Percentiles rank a stretch among this genome's conserved stretches.
Conservation (phyloP, 2,888 invertebrate species). For the Lomographa bimaculata region DNA sequence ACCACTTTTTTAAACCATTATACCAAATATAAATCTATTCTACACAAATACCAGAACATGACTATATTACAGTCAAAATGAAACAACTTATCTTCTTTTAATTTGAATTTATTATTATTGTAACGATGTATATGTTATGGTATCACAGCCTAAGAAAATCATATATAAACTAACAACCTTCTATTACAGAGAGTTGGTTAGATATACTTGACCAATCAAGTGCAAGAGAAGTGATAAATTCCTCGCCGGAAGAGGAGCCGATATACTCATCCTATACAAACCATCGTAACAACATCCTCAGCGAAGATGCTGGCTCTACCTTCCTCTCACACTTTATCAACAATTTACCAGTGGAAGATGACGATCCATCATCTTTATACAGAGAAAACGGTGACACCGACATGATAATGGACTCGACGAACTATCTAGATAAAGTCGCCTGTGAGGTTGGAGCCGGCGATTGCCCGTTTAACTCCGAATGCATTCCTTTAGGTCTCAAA, state of each 20-base stretch:
- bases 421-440: slow-evolving; percentile 74
- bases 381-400: slow-evolving; percentile 67
- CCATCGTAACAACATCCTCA: slow-evolving; percentile 54
- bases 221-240: slow-evolving; percentile 61
- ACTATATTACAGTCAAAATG: no score
- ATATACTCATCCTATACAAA: slow-evolving; percentile 64
- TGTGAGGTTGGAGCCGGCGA: slow-evolving; percentile 85
- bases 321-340: slow-evolving; percentile 69
- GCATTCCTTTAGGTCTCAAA: slow-evolving; percentile 81
- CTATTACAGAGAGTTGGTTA: slow-evolving; percentile 74
- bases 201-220: slow-evolving; percentile 74
- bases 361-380: slow-evolving; percentile 60
- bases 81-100: no score
- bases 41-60: no score
- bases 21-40: no score
- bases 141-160: no score
- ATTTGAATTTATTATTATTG: no score
- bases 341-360: slow-evolving; percentile 69
- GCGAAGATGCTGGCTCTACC: slow-evolving; percentile 65
- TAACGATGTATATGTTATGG: no score
- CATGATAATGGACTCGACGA: slow-evolving; percentile 77
- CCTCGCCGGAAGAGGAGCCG: slow-evolving; percentile 69
- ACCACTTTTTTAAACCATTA: no score
- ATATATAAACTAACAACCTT: no score
- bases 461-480: slow-evolving; percentile 89